Percentiles rank a stretch among this genome's conserved stretches.
Conservation (phyloP, 2,797 vertebrate species). For the Chloroceryle inda region DNA sequence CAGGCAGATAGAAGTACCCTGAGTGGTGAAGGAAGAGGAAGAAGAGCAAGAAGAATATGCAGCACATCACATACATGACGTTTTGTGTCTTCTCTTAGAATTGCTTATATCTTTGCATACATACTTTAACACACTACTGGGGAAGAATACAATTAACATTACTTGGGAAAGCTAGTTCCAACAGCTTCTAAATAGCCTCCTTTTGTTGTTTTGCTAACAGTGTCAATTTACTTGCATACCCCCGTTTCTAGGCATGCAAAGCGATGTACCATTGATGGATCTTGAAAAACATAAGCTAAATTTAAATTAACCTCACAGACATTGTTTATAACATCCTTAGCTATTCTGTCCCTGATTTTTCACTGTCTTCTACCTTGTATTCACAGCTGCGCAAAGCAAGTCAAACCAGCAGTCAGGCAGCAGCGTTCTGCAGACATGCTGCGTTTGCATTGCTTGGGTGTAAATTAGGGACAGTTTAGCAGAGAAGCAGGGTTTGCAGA, state of each 20-base stretch:
- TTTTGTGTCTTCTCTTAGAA: background rate
- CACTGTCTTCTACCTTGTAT: slow-evolving; percentile 9
- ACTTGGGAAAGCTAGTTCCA: slow-evolving; percentile 21
- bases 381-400: slow-evolving; percentile 12
- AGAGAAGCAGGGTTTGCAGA: background rate
- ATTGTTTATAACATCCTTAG: background rate
- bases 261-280: background rate
- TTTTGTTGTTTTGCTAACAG: slow-evolving; percentile 55
- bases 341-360: background rate
- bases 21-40: background rate
- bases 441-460: background rate
- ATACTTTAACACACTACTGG: background rate
- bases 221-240: background rate
- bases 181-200: slow-evolving; percentile 10
- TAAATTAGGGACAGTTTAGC: background rate
- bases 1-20: background rate
- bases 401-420: background rate
- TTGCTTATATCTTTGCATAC: background rate
- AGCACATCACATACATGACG: too few species aligned
- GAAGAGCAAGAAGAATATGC: background rate
- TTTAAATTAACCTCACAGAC: slow-evolving; percentile 9
- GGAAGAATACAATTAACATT: background rate
- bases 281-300: slow-evolving; percentile 18
- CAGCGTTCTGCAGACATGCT: background rate
- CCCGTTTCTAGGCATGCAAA: background rate